phyloP scores from a whole-genome alignment of 2,113 vertebrate genomes.

The Epinephelus fuscoguttatus region DNA sequence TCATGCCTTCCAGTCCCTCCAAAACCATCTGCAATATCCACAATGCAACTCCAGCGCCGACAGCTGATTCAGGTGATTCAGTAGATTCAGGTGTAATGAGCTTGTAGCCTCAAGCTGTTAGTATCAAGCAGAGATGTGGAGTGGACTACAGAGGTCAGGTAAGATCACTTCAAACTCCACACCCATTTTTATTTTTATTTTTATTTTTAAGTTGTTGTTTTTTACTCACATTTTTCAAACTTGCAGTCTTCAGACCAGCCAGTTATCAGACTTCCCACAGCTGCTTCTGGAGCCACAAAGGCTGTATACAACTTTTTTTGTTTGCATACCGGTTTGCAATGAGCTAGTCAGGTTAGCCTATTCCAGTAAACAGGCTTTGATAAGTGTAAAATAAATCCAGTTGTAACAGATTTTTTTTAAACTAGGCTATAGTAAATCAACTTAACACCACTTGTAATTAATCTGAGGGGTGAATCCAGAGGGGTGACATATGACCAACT shows the following conservation, averaged over 20 bases:
- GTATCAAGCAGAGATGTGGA: no score
- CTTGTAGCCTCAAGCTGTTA: neutral
- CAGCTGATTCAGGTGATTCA: neutral
- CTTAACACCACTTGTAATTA: no score
- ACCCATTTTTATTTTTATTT: neutral
- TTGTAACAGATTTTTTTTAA: no score
- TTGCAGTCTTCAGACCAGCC: no score
- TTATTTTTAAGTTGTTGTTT: no score
- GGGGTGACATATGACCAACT: no score
- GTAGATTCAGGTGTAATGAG: neutral
- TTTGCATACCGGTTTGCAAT: no score
- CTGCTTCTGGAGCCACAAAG: neutral
- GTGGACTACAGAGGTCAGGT: neutral
- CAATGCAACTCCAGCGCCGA: neutral
- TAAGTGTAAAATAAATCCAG: neutral
- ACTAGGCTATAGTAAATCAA: no score
- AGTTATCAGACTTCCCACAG: neutral
- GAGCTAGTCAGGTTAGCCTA: no score
- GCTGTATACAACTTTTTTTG: neutral
- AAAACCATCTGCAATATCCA: neutral
- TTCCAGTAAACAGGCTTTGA: neutral
- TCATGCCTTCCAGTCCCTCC: no score
- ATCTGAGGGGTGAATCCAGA: no score
- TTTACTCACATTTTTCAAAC: no score
- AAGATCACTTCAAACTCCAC: neutral